Base-by-base conservation (phyloP, 2,797 vertebrate genomes). In the Sus cebifrons region DNA sequence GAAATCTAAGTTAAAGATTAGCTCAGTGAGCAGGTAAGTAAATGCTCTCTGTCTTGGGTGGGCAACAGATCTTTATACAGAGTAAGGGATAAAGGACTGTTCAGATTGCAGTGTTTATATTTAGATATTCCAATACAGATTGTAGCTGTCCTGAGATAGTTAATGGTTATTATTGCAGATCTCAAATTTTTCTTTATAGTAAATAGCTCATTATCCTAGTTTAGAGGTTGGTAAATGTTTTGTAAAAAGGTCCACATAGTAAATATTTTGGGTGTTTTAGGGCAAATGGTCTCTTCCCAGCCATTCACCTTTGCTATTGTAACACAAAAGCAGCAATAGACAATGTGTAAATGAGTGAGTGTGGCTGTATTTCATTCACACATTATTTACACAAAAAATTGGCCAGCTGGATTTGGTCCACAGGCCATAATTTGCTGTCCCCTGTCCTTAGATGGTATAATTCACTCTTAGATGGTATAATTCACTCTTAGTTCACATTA, bases 21-120 rank as follows among this genome's bases (percentile, higher is more conserved):
- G 77, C 52, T 96, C 88, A 94, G 52, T 95, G 89, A 89, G 16
- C 97, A 97, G 96, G 95, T 97, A 96, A 97, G 96, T 97, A 79
- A 92, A 75, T 65, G 11, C 58, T 94, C 29, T 93, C 58, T 81
- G 58, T 95, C 29, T 85, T 95, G 68, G 32, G 36, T 93, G 84
- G 68, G 68, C 70, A 82, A 40, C 62, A 94, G 5, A 29, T 93
- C 75, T 85, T 77, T 67, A 65, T 54, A 68, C 32, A 92, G 65
- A 94, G 49, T 56, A 86, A 86, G 82, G 49, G 70, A 56, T 81
- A 78, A 87, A 90, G 75, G 65, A 78, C 58, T 65, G 65, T 68
- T 78, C 32, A 70, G 65, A 79, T 15, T 73, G 36, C 54, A 40
- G 0, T 86, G 73, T 71, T 94, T 86, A 8, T 87, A 49, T 94